These are phyloP conservation scores for Apamea anceps DNA, from an alignment of 2,888 invertebrate species.

Conservation along the genomic window DNA sequence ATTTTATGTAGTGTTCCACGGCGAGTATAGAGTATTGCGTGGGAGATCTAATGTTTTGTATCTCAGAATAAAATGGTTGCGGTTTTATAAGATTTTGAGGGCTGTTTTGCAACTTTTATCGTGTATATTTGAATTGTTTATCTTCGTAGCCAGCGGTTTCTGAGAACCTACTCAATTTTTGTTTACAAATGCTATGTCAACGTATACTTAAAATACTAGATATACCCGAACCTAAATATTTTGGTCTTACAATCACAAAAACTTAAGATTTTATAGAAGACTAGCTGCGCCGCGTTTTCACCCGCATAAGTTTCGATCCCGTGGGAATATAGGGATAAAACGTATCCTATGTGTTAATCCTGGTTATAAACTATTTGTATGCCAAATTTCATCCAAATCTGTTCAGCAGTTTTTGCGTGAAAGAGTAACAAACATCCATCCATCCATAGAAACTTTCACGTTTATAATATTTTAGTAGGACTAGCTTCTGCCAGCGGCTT, in stretches of 20 bases:
- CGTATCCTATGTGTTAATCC: too few species aligned
- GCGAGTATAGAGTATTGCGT: constrained; percentile 57
- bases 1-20: constrained; percentile 58
- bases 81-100: constrained; percentile 13
- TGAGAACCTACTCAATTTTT: not conserved
- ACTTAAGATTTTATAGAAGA: not conserved
- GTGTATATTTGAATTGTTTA: not conserved
- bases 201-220: not conserved
- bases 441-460: too few species aligned
- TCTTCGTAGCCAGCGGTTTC: not conserved
- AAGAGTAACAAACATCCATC: too few species aligned
- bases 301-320: too few species aligned
- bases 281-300: not conserved
- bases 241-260: not conserved
- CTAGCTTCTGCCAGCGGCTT: too few species aligned
- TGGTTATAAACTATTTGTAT: too few species aligned
- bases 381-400: too few species aligned
- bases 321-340: too few species aligned
- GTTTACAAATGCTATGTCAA: not conserved
- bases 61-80: constrained; percentile 12
- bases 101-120: not conserved
- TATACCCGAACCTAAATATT: not conserved
- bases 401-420: too few species aligned
- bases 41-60: constrained; percentile 43
- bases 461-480: too few species aligned